A percentile compares a stretch with the other conserved stretches of the same genome.
phyloP scores from a whole-genome alignment of 2,888 invertebrate species.

The Chrysodeixis includens region DNA sequence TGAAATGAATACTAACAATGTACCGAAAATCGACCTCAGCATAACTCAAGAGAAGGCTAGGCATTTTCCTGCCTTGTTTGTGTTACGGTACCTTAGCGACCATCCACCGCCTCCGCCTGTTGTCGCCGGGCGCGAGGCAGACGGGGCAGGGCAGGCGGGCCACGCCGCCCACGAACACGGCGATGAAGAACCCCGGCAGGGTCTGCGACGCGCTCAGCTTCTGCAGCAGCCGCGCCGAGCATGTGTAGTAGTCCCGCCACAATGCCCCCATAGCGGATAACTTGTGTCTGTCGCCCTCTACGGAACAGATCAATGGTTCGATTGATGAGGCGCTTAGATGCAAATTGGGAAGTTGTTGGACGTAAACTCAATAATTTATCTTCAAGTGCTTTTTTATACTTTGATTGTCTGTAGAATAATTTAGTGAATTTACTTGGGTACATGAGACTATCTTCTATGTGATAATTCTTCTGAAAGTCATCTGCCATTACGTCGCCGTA shows the following conservation, averaged over 20 bases:
- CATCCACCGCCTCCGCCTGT: constrained; percentile 72
- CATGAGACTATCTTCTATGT: constrained; percentile 26
- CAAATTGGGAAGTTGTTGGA: background rate
- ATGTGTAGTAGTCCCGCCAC: constrained; percentile 89
- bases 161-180: constrained; percentile 82
- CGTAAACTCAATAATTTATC: too few species aligned
- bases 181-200: constrained; percentile 72
- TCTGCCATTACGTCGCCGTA: constrained; percentile 23
- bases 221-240: constrained; percentile 71
- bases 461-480: background rate
- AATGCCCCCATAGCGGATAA: constrained; percentile 46
- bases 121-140: constrained; percentile 87
- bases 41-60: too few species aligned
- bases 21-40: too few species aligned
- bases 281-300: constrained; percentile 61
- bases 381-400: too few species aligned
- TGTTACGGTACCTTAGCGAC: constrained; percentile 78
- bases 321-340: background rate
- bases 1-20: too few species aligned
- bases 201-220: constrained; percentile 67
- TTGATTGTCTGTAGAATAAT: too few species aligned
- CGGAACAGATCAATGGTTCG: background rate
- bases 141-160: constrained; percentile 76
- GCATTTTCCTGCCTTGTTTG: too few species aligned
- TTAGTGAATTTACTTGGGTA: constrained; percentile 55